Evolutionary conservation across 2,113 vertebrate genomes (phyloP).

Genomic region (Epinephelus lanceolatus): DNA sequence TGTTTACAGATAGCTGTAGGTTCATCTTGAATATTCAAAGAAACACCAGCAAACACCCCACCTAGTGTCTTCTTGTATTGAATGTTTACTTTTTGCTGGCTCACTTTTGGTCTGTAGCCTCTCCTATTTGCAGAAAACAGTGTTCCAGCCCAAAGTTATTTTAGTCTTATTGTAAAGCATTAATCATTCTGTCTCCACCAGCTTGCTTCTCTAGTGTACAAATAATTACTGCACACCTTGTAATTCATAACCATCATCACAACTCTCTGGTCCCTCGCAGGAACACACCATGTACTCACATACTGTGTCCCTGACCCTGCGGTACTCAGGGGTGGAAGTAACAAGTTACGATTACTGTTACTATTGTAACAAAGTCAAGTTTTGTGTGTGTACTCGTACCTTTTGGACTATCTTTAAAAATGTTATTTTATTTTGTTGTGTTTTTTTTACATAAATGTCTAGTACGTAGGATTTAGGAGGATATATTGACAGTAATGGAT

Average conservation of each 20-base stretch:
- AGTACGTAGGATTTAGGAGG: too few relatives aligned
- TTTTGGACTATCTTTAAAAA: too few relatives aligned
- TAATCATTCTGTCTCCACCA: constrained; percentile 26
- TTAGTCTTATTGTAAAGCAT: constrained; percentile 17
- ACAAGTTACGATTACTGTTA: too few relatives aligned
- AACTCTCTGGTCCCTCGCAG: neutral
- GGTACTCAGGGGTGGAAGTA: too few relatives aligned
- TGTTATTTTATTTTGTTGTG: too few relatives aligned
- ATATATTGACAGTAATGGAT: too few relatives aligned
- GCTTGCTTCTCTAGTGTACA: constrained; percentile 12
- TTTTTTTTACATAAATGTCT: too few relatives aligned
- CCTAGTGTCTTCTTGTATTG: neutral
- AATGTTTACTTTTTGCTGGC: neutral
- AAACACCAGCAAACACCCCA: neutral
- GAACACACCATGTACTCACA: constrained; percentile 6
- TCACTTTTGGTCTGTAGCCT: neutral
- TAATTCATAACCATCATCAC: constrained; percentile 37
- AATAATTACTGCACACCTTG: constrained; percentile 36
- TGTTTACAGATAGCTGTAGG: neutral
- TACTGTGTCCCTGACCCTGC: neutral
- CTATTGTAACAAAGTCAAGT: too few relatives aligned
- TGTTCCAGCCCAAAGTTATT: constrained; percentile 27
- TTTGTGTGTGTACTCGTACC: too few relatives aligned
- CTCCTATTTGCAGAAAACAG: neutral
- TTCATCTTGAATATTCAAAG: neutral